Base-by-base conservation (phyloP, 2,113 vertebrate species). In the Electrona antarctica region DNA sequence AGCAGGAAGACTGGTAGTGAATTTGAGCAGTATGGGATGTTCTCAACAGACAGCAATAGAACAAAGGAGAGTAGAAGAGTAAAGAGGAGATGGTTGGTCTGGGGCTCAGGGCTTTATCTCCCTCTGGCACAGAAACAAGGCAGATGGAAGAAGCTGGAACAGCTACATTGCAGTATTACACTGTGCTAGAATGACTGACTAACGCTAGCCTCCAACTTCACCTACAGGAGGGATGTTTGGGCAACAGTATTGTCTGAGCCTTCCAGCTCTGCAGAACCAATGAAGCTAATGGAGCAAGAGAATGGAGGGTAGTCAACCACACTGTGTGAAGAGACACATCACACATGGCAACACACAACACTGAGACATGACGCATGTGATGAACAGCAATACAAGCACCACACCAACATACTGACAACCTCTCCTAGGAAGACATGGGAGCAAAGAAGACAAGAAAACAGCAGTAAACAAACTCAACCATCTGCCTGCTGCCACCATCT, bases 401-500 rank as follows among this genome's bases (percentile, higher is more conserved):
- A 15, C 64, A 50, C 6, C 29, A 59, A 63, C 47, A 47, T 28
- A 15, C 55, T 77, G 66, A 62, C 69, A 71, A 63, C 73, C 49
- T n/a, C 50, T 55, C 56, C 29, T 50, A 64, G 82, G 73, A 78
- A 60, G 14, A 57, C 0, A 50, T 68, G 71, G 28, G 13, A 11
- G 33, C 33, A 56, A 13, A 3, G 64, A 64, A 71, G 76, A 65
- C 56, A 54, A 21, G 67, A 41, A 41, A 41, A 58, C 47, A 9
- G 21, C 58, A 85, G 76, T 85, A 80, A 84, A 82, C 81, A 81
- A 82, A 84, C 76, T 63, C 77, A 69, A 80, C 76, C 85, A 89
- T 85, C 85, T 89, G 88, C 81, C 77, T 81, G 76, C 75, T 78
- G 82, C 83, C 64, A 13, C 73, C 78, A 83, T 82, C 82, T 76